These are phyloP conservation scores for Tetheella fluctuosa DNA, from an alignment of 2,888 invertebrate genomes.

Conservation along the genomic window DNA sequence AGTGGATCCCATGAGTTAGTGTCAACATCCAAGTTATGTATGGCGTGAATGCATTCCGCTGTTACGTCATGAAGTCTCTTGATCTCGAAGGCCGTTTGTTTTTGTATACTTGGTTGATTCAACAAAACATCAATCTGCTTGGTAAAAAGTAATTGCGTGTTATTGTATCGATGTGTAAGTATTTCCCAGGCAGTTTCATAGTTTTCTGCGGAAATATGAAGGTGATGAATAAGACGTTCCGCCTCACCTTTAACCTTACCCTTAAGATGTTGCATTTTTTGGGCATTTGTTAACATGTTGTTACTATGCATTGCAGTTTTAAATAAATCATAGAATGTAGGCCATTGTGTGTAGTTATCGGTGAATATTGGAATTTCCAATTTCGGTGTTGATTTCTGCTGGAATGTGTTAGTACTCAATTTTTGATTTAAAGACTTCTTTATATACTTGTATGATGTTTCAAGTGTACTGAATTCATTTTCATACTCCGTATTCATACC, in stretches of 20 bases:
- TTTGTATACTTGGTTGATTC: constrained; percentile 20
- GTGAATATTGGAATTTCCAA: no score
- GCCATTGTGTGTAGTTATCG: constrained; percentile 27
- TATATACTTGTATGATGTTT: constrained; percentile 19
- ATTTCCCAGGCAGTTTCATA: constrained; percentile 27
- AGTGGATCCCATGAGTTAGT: constrained; percentile 26
- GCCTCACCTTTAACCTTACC: constrained; percentile 25
- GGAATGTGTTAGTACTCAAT: constrained; percentile 24
- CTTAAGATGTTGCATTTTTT: constrained; percentile 27
- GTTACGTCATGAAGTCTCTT: constrained; percentile 25
- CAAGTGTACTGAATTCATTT: constrained; percentile 20
- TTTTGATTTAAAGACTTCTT: constrained; percentile 24
- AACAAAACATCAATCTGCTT: constrained; percentile 25
- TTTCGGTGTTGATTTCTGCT: constrained; percentile 24
- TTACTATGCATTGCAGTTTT: constrained; percentile 18
- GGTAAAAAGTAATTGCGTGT: constrained; percentile 25
- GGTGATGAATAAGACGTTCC: constrained; percentile 26
- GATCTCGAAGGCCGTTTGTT: constrained; percentile 19
- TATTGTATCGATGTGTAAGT: constrained; percentile 24
- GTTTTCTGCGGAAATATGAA: constrained; percentile 26
- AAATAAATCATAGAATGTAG: constrained; percentile 22
- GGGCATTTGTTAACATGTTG: constrained; percentile 18
- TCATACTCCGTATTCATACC: constrained; percentile 24
- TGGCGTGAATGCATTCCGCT: constrained; percentile 26
- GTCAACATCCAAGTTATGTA: constrained; percentile 29